Conservation (phyloP, 1,140 invertebrate genomes). For the Meloidogyne exigua region DNA sequence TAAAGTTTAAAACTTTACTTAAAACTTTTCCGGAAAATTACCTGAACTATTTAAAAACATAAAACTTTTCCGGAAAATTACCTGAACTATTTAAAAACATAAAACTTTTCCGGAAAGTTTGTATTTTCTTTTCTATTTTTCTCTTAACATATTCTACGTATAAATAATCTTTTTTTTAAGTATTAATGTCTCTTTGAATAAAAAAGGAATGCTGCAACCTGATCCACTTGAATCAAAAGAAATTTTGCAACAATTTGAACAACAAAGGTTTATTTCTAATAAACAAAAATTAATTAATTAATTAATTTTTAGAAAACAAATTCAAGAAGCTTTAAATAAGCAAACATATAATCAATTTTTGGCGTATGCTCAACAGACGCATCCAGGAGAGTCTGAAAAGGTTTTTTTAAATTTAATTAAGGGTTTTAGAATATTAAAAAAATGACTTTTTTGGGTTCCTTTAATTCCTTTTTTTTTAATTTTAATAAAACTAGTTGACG, state of each 20-base stretch:
- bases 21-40: too few species aligned
- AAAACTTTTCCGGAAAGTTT: too few species aligned
- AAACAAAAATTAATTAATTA: neutral
- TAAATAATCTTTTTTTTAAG: neutral
- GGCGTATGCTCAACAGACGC: slow-evolving; percentile 90
- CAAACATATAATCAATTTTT: slow-evolving; percentile 91
- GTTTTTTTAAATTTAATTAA: too few species aligned
- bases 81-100: too few species aligned
- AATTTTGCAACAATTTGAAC: slow-evolving; percentile 48
- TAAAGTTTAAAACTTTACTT: too few species aligned
- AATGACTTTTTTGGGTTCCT: too few species aligned
- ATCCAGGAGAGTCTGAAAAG: slow-evolving; percentile 83
- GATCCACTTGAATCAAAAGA: slow-evolving; percentile 35
- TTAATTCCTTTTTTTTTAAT: too few species aligned
- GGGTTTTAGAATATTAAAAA: too few species aligned
- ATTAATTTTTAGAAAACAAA: slow-evolving; percentile 67
- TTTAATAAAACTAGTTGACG: too few species aligned
- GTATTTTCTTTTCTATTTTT: slow-evolving; percentile 7
- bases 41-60: too few species aligned
- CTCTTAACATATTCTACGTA: too few species aligned
- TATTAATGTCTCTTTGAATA: slow-evolving; percentile 23
- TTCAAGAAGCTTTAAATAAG: slow-evolving; percentile 91
- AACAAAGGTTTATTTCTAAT: slow-evolving; percentile 36
- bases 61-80: too few species aligned
- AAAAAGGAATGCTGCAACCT: slow-evolving; percentile 12